These are phyloP conservation scores for Drosophila sordidula DNA, from an alignment of 2,888 invertebrate genomes.

Conservation along the genomic window DNA sequence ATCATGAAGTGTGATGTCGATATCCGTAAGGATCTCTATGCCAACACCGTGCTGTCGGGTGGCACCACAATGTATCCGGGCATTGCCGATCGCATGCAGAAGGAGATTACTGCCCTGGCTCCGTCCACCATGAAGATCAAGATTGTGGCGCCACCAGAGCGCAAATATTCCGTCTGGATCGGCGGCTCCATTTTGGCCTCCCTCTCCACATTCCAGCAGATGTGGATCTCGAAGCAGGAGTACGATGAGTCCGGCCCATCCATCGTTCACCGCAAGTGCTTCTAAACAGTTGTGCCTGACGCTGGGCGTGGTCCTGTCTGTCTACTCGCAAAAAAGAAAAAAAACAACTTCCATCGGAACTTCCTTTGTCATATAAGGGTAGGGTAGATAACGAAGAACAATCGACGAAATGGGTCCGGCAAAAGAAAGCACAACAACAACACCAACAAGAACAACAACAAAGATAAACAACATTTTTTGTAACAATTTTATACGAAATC, in stretches of 20 bases:
- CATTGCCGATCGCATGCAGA: conserved; percentile 96
- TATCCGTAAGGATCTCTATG: conserved; percentile 97
- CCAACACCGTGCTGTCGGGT: conserved; percentile 96
- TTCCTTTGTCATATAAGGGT: conserved; percentile 12
- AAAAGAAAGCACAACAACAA: conserved; percentile 19
- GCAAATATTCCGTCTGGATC: conserved; percentile 98
- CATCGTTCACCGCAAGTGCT: conserved; percentile 99
- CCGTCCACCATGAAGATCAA: conserved; percentile 97
- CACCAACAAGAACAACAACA: conserved; percentile 26
- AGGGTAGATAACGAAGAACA: conserved; percentile 21
- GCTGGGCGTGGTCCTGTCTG: conserved; percentile 60
- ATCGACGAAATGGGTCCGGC: neutral
- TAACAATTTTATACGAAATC: conserved; percentile 47
- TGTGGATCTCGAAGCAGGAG: conserved; percentile 98
- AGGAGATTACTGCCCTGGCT: conserved; percentile 95
- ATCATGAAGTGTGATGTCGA: conserved; percentile 99
- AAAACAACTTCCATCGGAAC: neutral
- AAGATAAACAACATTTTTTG: conserved; percentile 42
- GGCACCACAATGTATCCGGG: conserved; percentile 98
- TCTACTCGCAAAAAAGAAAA: conserved; percentile 1
- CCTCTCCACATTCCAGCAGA: conserved; percentile 96
- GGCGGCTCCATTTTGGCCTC: conserved; percentile 96
- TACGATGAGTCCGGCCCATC: conserved; percentile 98
- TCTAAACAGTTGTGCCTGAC: conserved; percentile 88
- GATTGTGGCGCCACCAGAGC: conserved; percentile 96